Conservation (phyloP, 2,113 vertebrate species). For the Argyrosomus japonicus region DNA sequence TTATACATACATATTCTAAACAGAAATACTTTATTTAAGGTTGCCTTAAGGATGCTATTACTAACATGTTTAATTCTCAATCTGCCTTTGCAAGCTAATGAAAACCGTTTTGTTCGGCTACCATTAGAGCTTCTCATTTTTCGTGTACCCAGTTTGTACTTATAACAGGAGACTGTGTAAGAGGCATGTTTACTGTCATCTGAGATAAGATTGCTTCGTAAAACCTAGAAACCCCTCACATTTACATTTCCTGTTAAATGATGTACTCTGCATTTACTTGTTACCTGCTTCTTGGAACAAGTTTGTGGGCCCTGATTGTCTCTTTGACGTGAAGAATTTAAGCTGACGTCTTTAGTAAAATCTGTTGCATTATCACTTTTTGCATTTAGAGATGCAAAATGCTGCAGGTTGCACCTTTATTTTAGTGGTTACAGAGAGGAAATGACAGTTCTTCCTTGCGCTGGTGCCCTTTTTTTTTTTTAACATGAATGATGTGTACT, state of each 20-base stretch:
- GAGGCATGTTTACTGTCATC: background rate
- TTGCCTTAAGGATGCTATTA: background rate
- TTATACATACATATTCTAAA: background rate
- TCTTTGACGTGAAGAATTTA: background rate
- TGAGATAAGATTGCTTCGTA: background rate
- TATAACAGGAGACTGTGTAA: background rate
- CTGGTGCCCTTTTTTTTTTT: background rate
- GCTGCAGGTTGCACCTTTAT: background rate
- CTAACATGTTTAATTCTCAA: background rate
- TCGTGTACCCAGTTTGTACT: background rate
- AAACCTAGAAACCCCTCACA: background rate
- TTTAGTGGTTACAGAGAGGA: slow-evolving; percentile 16
- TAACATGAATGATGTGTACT: background rate
- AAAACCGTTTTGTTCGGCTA: background rate
- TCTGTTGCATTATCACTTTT: background rate
- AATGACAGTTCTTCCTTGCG: slow-evolving; percentile 28
- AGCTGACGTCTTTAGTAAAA: background rate
- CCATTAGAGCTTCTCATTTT: background rate
- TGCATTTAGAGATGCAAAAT: background rate
- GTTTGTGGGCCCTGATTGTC: background rate
- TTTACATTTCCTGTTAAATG: background rate
- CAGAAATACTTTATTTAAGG: too few relatives aligned
- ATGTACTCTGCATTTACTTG: too few relatives aligned
- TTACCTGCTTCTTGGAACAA: background rate
- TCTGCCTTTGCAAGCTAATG: background rate